phyloP scores from a whole-genome alignment of 2,888 invertebrate species.

The Nipponacmea schrenckii region DNA sequence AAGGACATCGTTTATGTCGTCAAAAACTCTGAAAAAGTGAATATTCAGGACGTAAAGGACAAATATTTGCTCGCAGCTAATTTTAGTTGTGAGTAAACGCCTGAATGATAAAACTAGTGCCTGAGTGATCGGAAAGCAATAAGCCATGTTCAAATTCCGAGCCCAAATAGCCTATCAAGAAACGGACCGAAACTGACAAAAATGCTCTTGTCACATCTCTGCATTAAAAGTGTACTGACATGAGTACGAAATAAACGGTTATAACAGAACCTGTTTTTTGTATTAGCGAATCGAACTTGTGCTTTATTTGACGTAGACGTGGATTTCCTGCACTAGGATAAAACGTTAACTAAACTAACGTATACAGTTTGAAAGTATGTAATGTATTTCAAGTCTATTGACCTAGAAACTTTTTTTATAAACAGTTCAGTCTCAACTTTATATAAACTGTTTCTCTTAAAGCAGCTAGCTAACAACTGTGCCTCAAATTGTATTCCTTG shows the following conservation, averaged over 20 bases:
- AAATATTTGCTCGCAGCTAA: slow-evolving; percentile 12
- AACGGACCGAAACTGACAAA: not conserved
- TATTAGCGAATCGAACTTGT: not conserved
- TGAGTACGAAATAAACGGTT: not conserved
- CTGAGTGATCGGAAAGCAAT: not conserved
- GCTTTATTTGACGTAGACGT: not conserved
- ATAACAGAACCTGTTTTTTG: no score
- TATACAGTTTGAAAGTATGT: not conserved
- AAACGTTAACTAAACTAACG: not conserved
- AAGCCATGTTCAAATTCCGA: slow-evolving; percentile 7
- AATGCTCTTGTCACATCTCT: not conserved
- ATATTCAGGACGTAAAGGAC: slow-evolving; percentile 16
- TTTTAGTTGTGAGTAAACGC: no score
- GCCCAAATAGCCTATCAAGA: not conserved
- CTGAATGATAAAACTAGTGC: no score
- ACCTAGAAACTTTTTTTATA: not conserved
- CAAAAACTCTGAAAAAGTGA: not conserved
- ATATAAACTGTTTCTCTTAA: not conserved
- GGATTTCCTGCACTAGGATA: not conserved
- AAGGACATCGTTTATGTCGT: no score
- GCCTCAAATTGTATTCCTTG: slow-evolving; percentile 2
- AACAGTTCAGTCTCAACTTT: not conserved
- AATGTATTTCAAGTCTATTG: slow-evolving; percentile 1
- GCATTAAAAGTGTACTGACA: slow-evolving; percentile 4
- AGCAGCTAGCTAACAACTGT: slow-evolving; percentile 9